These are phyloP conservation scores for Choristoneura fumiferana DNA, from an alignment of 1,140 invertebrate species.

Conservation along the genomic window DNA sequence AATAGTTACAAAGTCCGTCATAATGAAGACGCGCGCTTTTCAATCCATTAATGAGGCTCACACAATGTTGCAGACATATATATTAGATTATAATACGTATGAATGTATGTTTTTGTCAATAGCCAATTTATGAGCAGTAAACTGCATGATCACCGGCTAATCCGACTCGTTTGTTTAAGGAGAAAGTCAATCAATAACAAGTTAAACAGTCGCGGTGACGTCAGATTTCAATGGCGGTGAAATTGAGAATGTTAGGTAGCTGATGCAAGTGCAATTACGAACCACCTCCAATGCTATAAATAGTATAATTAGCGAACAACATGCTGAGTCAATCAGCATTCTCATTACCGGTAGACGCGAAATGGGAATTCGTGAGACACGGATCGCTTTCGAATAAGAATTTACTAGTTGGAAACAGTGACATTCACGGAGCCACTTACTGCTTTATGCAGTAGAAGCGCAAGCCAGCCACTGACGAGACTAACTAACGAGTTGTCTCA, in stretches of 20 bases:
- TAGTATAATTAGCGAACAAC: constrained; percentile 41
- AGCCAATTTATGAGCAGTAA: constrained; percentile 48
- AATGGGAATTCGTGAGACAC: constrained; percentile 45
- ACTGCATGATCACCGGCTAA: constrained; percentile 47
- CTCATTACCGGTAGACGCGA: constrained; percentile 41
- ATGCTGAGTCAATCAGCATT: constrained; percentile 41
- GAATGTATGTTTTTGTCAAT: constrained; percentile 48
- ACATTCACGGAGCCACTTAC: constrained; percentile 32
- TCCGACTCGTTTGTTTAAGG: constrained; percentile 43
- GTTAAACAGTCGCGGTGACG: constrained; percentile 28
- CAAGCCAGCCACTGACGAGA: background rate
- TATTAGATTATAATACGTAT: constrained; percentile 30
- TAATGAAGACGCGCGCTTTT: constrained; percentile 70
- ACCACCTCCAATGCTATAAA: constrained; percentile 27
- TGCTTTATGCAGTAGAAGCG: constrained; percentile 4
- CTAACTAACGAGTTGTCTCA: constrained; percentile 9
- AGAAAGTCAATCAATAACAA: constrained; percentile 40
- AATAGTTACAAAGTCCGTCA: constrained; percentile 59
- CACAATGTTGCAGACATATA: constrained; percentile 57
- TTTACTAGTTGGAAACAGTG: constrained; percentile 49
- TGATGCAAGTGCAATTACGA: constrained; percentile 18
- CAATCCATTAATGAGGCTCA: constrained; percentile 64
- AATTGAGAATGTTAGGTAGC: constrained; percentile 31
- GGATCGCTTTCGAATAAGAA: constrained; percentile 55
- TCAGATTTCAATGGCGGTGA: constrained; percentile 33